Conservation (phyloP, 2,797 vertebrate species). For the Aratinga solstitialis region DNA sequence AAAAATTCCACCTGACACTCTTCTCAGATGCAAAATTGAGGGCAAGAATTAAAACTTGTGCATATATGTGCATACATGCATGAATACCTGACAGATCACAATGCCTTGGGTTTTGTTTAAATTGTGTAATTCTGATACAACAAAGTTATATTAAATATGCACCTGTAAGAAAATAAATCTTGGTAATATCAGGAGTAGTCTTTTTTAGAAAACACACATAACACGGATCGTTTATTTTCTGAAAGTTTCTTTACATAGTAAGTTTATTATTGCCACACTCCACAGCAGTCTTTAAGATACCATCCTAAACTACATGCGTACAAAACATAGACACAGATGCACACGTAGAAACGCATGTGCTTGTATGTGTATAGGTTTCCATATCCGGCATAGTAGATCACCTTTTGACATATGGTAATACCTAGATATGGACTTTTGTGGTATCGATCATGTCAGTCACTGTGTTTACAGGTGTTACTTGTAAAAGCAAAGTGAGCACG, state of each 20-base stretch:
- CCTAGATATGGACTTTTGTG: not conserved
- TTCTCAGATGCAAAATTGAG: slow-evolving; percentile 1
- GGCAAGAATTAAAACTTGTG: slow-evolving; percentile 8
- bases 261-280: not conserved
- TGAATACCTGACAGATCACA: not conserved
- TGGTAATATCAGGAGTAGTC: not conserved
- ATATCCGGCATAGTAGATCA: not conserved
- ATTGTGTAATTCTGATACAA: not conserved
- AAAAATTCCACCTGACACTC: slow-evolving; percentile 20
- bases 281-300: not conserved
- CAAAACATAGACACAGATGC: not conserved
- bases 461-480: not conserved
- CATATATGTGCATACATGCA: not conserved
- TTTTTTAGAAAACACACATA: not conserved
- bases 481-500: not conserved
- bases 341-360: not conserved
- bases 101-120: not conserved
- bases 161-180: not conserved
- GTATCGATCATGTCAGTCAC: not conserved
- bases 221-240: not conserved
- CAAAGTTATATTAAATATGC: not conserved
- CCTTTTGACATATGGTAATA: not conserved
- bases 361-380: not conserved
- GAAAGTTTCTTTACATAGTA: not conserved
- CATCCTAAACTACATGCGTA: not conserved